Evolutionary conservation across 2,888 invertebrate species (phyloP).

Genomic region (Taphrorychus bicolor): DNA sequence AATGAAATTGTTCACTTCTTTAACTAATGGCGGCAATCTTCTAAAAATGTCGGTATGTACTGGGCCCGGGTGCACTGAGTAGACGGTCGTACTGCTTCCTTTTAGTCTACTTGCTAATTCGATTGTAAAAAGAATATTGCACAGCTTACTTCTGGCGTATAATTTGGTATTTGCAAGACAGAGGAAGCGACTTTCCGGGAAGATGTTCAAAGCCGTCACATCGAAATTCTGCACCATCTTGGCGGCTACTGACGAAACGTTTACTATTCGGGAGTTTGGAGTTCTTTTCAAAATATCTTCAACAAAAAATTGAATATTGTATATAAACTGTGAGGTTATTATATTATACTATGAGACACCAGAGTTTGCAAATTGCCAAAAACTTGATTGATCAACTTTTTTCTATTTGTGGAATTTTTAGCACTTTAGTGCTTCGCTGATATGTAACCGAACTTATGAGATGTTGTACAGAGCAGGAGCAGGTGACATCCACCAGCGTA

Average conservation of each 20-base stretch:
- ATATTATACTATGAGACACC: too few species aligned
- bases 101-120: constrained; percentile 45
- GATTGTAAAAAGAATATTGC: constrained; percentile 48
- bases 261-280: constrained; percentile 24
- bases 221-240: constrained; percentile 4
- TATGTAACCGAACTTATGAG: too few species aligned
- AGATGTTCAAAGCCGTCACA: constrained; percentile 7
- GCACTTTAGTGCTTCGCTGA: too few species aligned
- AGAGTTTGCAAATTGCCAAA: too few species aligned
- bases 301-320: background rate
- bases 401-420: too few species aligned
- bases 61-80: constrained; percentile 49
- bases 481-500: too few species aligned
- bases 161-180: background rate
- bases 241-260: constrained; percentile 25
- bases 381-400: too few species aligned
- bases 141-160: constrained; percentile 44
- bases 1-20: background rate
- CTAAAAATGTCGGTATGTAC: constrained; percentile 39
- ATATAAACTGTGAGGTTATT: too few species aligned
- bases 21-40: background rate
- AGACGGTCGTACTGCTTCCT: constrained; percentile 45
- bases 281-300: constrained; percentile 27
- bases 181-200: background rate
- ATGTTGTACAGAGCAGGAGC: too few species aligned